These are phyloP conservation scores for Acromyrmex charruanus DNA, from an alignment of 1,140 invertebrate genomes.

Conservation along the genomic window DNA sequence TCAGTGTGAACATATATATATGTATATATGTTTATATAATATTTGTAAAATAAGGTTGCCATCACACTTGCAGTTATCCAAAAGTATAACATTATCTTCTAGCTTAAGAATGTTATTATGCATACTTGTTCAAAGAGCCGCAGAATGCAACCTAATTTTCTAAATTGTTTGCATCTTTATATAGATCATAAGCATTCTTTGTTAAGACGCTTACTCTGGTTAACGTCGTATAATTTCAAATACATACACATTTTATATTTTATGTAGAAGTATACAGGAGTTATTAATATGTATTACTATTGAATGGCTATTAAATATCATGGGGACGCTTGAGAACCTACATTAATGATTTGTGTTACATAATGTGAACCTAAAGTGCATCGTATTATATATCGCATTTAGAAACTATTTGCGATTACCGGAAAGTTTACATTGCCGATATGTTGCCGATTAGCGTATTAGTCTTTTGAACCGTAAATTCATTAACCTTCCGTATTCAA, in stretches of 20 bases:
- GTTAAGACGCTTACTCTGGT: background rate
- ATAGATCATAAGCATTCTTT: conserved; percentile 22
- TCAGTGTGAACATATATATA: background rate
- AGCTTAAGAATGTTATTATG: conserved; percentile 23
- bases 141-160: conserved; percentile 23
- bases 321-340: background rate
- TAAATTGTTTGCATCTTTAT: conserved; percentile 54
- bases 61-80: background rate
- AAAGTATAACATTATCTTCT: background rate
- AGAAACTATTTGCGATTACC: conserved; percentile 64
- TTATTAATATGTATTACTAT: conserved; percentile 21
- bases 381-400: conserved; percentile 16
- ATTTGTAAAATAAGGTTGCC: background rate
- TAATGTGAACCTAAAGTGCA: conserved; percentile 35
- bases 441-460: conserved; percentile 24
- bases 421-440: conserved; percentile 58
- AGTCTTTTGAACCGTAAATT: conserved; percentile 41
- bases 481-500: conserved; percentile 13
- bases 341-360: conserved; percentile 45
- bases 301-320: conserved; percentile 27
- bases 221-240: background rate
- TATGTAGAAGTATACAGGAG: conserved; percentile 2
- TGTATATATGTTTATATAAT: no score
- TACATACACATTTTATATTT: conserved; percentile 1
- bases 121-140: conserved; percentile 2